Evolutionary conservation across 2,797 vertebrate genomes (phyloP), one percentile per base, ranked within the genome.

Genomic region (Numenius phaeopus): DNA sequence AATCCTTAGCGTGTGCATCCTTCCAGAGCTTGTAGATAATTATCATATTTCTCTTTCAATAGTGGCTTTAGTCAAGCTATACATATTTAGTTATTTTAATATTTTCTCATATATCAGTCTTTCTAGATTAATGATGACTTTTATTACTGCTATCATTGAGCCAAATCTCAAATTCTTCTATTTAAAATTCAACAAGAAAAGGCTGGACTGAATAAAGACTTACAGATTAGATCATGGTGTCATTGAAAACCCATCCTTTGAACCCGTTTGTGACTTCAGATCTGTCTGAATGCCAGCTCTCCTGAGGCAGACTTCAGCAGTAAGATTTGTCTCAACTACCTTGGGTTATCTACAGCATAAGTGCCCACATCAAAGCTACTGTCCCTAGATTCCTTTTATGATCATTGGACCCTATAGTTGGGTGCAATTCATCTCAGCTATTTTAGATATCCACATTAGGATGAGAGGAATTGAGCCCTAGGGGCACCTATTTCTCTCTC

Each of bases 61-160:
- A 88, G 55, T 84, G 73, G 39, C 95, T 94, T 96, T 92, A 91
- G 61, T 90, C 66, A 67, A 79, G 83, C 72, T 50, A 80, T 93
- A 77, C 58, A 47, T 94, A 91, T 84, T 96, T 89, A 93, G 81
- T 93, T 97, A 95, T 94, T 96, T 95, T 93, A 95, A 87, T 95
- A 87, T 95, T 94, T 95, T 91, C 47, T 81, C 83, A 64, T 93
- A 91, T 89, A 79, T 96, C 94, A 64, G 18, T 50, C 58, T 70
- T 95, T 55, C 27, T 82, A 72, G 79, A 90, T 90, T 77, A 87
- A 82, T 59, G 67, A 32, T 89, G 59, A 84, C 83, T 82, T 90
- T 87, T 89, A 77, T 82, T 92, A 32, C 50, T 75, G 75, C 55
- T 96, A 89, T 94, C 88, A 64, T 55, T 69, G 50, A 92, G 37